Evolutionary conservation across 2,113 vertebrate genomes (phyloP).

Genomic region (Chionomys nivalis): DNA sequence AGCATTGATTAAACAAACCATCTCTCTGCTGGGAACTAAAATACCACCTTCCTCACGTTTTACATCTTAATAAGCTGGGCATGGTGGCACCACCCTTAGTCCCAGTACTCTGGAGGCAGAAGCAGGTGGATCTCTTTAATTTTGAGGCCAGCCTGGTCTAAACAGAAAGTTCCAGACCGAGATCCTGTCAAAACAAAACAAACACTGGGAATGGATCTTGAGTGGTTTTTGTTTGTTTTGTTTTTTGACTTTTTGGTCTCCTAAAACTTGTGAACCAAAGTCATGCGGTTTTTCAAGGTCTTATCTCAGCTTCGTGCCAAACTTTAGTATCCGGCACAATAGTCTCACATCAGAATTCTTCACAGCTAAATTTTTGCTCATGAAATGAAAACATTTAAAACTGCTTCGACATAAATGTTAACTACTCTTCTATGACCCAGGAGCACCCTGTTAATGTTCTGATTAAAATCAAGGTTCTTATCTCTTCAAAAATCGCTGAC

Average conservation of each 20-base stretch:
- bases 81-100: background rate
- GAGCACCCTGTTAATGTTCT: constrained; percentile 9
- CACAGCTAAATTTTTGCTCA: constrained; percentile 42
- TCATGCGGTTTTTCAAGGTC: background rate
- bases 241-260: constrained; percentile 11
- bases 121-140: background rate
- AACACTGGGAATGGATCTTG: background rate
- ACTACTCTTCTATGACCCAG: background rate
- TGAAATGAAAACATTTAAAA: constrained; percentile 16
- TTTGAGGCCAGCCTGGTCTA: background rate
- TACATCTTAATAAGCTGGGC: background rate
- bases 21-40: constrained; percentile 1
- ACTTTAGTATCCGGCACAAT: background rate
- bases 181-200: background rate
- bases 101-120: background rate
- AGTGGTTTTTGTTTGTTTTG: background rate
- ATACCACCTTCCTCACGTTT: background rate
- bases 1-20: constrained; percentile 12
- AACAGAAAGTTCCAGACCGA: background rate
- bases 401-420: background rate
- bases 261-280: background rate
- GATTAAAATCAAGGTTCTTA: constrained; percentile 32
- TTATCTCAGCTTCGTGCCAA: background rate
- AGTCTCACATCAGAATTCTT: background rate
- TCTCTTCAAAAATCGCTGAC: background rate